phyloP scores from a whole-genome alignment of 2,113 vertebrate genomes.

The Malaclemys terrapin region DNA sequence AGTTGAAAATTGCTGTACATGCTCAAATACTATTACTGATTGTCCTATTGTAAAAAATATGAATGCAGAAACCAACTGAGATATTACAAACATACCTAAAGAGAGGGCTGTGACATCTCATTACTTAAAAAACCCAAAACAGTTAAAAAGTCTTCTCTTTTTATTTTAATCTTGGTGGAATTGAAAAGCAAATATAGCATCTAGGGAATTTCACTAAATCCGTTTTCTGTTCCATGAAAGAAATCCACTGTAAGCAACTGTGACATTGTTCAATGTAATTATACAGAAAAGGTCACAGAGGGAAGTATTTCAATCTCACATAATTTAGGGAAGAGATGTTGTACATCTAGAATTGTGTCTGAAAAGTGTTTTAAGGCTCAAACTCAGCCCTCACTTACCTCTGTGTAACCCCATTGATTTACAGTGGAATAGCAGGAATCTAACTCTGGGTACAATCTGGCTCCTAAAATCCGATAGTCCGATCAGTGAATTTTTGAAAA shows the following conservation, averaged over 20 bases:
- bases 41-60: neutral
- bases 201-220: neutral
- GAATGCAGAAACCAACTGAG: neutral
- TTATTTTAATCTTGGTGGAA: neutral
- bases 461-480: slow-evolving; percentile 29
- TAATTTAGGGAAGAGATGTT: neutral
- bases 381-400: neutral
- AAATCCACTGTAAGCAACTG: neutral
- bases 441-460: neutral
- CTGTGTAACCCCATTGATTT: neutral
- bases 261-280: neutral
- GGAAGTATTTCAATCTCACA: slow-evolving; percentile 19
- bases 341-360: neutral
- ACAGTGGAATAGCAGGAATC: neutral
- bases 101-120: neutral
- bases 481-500: slow-evolving; percentile 44
- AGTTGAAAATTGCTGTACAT: neutral
- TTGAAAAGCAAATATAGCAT: neutral
- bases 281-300: neutral
- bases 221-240: neutral
- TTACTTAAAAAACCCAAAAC: neutral
- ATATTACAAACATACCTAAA: neutral
- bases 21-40: neutral
- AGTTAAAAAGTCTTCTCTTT: neutral
- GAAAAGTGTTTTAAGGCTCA: neutral